Percentiles rank a stretch among this genome's conserved stretches.
Evolutionary conservation across 2,113 vertebrate species (phyloP).

Genomic region (Scortum barcoo): DNA sequence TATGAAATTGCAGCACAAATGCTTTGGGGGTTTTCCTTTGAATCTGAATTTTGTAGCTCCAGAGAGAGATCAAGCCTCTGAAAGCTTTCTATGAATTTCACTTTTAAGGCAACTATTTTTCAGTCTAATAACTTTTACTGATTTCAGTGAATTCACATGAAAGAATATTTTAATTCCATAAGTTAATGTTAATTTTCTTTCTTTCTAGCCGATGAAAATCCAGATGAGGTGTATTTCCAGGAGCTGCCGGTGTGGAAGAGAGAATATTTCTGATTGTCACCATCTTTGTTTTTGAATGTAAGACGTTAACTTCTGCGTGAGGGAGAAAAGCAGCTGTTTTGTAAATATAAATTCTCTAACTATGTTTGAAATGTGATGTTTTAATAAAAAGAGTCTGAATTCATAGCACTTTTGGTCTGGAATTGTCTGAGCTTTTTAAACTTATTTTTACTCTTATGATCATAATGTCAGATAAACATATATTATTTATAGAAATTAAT

Average conservation of each 20-base stretch:
- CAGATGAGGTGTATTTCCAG: conserved; percentile 81
- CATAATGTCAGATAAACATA: background rate
- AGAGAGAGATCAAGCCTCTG: too few species aligned
- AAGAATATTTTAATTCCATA: background rate
- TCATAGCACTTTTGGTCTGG: conserved; percentile 53
- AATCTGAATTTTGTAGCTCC: too few species aligned
- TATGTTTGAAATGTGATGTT: conserved; percentile 72
- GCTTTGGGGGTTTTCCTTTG: too few species aligned
- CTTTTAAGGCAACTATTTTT: background rate
- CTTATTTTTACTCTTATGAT: background rate
- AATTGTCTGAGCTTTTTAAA: background rate
- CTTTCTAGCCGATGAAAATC: conserved; percentile 76
- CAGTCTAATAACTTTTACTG: background rate
- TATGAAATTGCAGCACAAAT: background rate
- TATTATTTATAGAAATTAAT: background rate
- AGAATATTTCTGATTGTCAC: conserved; percentile 79
- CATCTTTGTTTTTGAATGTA: conserved; percentile 8
- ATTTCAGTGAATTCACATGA: too few species aligned
- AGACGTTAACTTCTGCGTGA: conserved; percentile 25
- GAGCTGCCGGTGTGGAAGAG: conserved; percentile 85
- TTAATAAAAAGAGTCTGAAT: conserved; percentile 82
- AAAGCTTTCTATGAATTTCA: too few species aligned
- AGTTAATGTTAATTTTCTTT: background rate
- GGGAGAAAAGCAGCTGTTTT: conserved; percentile 52
- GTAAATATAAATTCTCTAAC: conserved; percentile 58